phyloP scores from a whole-genome alignment of 2,888 invertebrate genomes.

The Xanthorhoe spadicearia region DNA sequence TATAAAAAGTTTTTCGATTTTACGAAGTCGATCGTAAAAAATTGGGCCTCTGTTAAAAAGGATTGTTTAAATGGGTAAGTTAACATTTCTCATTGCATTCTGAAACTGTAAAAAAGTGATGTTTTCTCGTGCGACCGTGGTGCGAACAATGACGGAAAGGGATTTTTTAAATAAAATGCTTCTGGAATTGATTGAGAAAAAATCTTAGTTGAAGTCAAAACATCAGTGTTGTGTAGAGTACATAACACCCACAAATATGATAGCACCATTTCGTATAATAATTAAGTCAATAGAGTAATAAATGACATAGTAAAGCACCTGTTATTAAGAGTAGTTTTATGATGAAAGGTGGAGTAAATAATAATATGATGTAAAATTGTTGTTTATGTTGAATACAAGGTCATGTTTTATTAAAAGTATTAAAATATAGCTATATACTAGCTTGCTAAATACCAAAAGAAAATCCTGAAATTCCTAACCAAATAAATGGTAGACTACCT shows the following conservation, averaged over 20 bases:
- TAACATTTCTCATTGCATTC: too few species aligned
- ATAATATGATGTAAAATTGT: neutral
- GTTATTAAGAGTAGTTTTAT: neutral
- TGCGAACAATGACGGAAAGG: too few species aligned
- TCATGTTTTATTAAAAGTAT: neutral
- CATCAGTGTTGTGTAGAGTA: too few species aligned
- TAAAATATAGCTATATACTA: neutral
- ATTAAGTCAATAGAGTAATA: neutral
- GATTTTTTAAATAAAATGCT: too few species aligned
- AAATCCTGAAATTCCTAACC: too few species aligned
- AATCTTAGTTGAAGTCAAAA: too few species aligned
- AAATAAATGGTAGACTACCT: too few species aligned
- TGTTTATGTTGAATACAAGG: neutral
- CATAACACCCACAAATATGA: too few species aligned
- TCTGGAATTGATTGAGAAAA: too few species aligned
- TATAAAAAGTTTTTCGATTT: constrained; percentile 44
- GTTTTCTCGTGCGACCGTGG: too few species aligned
- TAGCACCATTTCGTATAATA: neutral
- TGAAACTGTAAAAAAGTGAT: too few species aligned
- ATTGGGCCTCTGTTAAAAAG: neutral
- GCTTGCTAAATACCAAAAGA: too few species aligned
- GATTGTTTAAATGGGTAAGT: neutral
- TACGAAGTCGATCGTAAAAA: constrained; percentile 24
- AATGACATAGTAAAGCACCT: neutral
- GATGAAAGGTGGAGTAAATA: neutral